phyloP scores from a whole-genome alignment of 2,888 invertebrate genomes.

The Drosophila testacea region DNA sequence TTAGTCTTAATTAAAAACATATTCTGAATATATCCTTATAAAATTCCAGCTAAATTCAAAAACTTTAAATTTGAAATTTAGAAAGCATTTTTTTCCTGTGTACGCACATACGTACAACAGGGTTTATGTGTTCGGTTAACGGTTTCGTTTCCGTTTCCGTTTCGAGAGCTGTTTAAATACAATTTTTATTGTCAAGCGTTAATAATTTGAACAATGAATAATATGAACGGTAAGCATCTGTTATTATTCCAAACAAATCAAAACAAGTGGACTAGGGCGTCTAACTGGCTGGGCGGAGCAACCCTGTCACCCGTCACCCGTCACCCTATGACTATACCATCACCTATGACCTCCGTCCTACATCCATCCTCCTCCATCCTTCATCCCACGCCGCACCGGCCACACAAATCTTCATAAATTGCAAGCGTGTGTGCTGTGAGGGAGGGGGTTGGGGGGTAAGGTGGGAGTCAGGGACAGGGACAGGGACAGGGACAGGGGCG shows the following conservation, averaged over 20 bases:
- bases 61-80: too few species aligned
- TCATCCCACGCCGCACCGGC: slow-evolving; percentile 37
- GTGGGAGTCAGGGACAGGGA: background rate
- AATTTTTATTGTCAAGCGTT: slow-evolving; percentile 83
- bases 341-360: slow-evolving; percentile 18
- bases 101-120: background rate
- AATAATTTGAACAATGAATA: slow-evolving; percentile 84
- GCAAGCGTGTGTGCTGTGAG: slow-evolving; percentile 48
- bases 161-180: slow-evolving; percentile 78
- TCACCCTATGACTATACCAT: background rate
- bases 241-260: slow-evolving; percentile 85
- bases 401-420: slow-evolving; percentile 83
- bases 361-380: slow-evolving; percentile 3
- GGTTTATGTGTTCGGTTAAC: background rate
- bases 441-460: slow-evolving; percentile 3
- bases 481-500: slow-evolving; percentile 11
- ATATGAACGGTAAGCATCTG: slow-evolving; percentile 83
- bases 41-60: too few species aligned
- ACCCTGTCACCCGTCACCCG: slow-evolving; percentile 10
- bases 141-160: slow-evolving; percentile 6
- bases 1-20: too few species aligned
- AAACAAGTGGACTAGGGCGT: slow-evolving; percentile 82
- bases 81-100: too few species aligned
- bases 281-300: slow-evolving; percentile 62
- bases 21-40: too few species aligned